Evolutionary conservation across 2,113 vertebrate species (phyloP), one percentile per base, ranked within the genome.

Genomic region (Spea bombifrons): DNA sequence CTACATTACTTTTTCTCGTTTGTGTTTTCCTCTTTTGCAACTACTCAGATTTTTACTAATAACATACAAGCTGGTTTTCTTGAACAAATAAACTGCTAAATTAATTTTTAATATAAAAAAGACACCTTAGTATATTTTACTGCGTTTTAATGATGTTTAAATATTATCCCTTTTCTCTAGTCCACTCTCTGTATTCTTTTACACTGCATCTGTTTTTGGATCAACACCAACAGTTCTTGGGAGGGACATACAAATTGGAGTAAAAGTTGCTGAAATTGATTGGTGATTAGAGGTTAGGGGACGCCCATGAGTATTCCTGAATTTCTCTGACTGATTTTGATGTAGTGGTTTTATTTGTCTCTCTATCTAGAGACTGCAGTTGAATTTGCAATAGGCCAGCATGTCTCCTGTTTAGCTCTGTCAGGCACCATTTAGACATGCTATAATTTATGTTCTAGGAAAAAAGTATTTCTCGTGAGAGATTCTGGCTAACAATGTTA

Each of bases 281-380:
- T 92, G 89, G 89, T 91, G 89, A 92, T 93, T 93, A 92, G 89
- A 90, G 88, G 89, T 92, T 90, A 92, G 89, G 86, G 85, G 89
- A 89, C 91, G 91, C 92, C 85, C 88, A 83, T 90, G 89, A 90
- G 88, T 75, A 87, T 92, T 90, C 87, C 86, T 85, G 86, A 86
- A 88, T 90, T 92, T 90, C 88, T 89, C 86, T 89, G 91, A 93
- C 91, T 92, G 91, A 93, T 91, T 93, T 93, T 93, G 92, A 93
- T 93, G 88, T 92, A 93, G 91, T 92, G 90, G 86, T 91, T 92
- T 92, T 92, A 92, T 92, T 93, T 93, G 91, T 92, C 88, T 92
- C 86, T 89, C 89, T 89, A 91, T 82, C 85, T 17, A 87, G 92
- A 93, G 92, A 92, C 90, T 89, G 88, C 87, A 88, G 87, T 89